These are phyloP conservation scores for Thunnus thynnus DNA, from an alignment of 2,113 vertebrate genomes.

Conservation along the genomic window DNA sequence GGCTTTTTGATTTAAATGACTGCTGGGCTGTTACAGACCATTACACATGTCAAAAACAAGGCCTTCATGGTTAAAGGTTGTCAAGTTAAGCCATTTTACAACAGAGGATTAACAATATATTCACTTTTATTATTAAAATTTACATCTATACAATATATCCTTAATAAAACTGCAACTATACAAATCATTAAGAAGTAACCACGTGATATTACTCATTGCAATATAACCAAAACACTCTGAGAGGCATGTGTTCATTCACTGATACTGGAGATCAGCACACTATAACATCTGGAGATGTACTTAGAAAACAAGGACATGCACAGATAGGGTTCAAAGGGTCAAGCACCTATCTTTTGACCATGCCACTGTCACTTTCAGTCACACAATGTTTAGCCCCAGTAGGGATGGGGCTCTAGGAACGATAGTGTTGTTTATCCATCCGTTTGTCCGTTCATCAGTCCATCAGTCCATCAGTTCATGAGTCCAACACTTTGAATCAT, in stretches of 20 bases:
- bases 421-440: background rate
- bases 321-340: conserved; percentile 24
- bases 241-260: conserved; percentile 72
- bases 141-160: conserved; percentile 84
- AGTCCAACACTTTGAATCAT: conserved; percentile 1
- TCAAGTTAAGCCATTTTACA: conserved; percentile 21
- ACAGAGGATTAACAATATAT: conserved; percentile 67
- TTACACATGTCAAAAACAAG: background rate
- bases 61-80: background rate
- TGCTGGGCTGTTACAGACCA: background rate
- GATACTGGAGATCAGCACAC: conserved; percentile 54
- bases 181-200: conserved; percentile 78
- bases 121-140: conserved; percentile 83
- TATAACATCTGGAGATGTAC: conserved; percentile 55
- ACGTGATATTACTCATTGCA: conserved; percentile 67
- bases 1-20: background rate
- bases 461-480: background rate
- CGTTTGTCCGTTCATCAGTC: conserved; percentile 1
- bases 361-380: background rate
- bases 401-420: background rate
- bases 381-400: background rate
- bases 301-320: conserved; percentile 72
- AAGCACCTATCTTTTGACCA: conserved; percentile 8
- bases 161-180: conserved; percentile 83
- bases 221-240: conserved; percentile 67